These are phyloP conservation scores for Drosophila quinaria DNA, from an alignment of 2,888 invertebrate species.

Conservation along the genomic window DNA sequence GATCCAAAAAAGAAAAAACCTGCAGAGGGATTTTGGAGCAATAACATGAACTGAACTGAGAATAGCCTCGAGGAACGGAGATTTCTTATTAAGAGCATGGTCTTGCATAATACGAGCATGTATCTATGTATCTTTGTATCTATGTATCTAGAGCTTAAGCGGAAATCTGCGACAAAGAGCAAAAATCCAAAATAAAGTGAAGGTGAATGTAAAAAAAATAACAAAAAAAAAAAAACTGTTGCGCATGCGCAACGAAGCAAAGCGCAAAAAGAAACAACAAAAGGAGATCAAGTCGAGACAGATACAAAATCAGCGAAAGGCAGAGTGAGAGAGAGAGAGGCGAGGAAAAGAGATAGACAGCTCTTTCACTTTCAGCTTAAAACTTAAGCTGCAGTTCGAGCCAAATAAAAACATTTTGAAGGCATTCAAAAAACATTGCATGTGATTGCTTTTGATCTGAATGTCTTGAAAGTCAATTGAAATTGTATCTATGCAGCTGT, in stretches of 20 bases:
- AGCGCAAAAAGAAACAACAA: constrained; percentile 20
- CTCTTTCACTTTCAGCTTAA: constrained; percentile 57
- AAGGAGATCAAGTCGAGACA: constrained; percentile 14
- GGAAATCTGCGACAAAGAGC: constrained; percentile 42
- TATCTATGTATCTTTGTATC: constrained; percentile 7
- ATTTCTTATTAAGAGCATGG: constrained; percentile 26
- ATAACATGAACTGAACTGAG: constrained; percentile 21
- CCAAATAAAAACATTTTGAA: not conserved
- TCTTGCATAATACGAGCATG: constrained; percentile 53
- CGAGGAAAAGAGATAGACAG: not conserved
- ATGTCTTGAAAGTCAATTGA: constrained; percentile 3
- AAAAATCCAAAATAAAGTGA: constrained; percentile 44
- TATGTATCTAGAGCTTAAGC: constrained; percentile 20
- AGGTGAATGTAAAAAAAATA: constrained; percentile 62
- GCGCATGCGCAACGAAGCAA: constrained; percentile 64
- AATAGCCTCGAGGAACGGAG: constrained; percentile 5
- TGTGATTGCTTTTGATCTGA: constrained; percentile 5
- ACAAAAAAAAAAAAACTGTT: constrained; percentile 3
- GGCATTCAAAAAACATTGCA: constrained; percentile 13
- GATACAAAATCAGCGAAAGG: not conserved
- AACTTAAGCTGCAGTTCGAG: constrained; percentile 2
- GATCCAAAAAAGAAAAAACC: not conserved
- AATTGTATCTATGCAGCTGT: constrained; percentile 4
- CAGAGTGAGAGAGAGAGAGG: not conserved
- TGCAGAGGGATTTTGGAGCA: constrained; percentile 5